These are phyloP conservation scores for Dorcus parallelipipedus DNA, from an alignment of 2,888 invertebrate species.

Conservation along the genomic window DNA sequence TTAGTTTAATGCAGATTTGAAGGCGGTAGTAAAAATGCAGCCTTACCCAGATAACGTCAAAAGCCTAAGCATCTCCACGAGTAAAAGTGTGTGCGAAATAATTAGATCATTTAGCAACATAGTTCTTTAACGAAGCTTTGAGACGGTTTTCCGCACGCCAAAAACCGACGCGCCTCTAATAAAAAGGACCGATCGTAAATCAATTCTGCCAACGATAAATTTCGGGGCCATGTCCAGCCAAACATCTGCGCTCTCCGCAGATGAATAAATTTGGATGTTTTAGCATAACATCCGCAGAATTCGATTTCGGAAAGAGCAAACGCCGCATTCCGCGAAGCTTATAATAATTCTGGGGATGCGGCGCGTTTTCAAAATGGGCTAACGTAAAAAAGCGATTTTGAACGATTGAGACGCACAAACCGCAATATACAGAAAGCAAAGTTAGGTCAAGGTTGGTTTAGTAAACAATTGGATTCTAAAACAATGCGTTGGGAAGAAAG, in stretches of 20 bases:
- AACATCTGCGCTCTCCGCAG: slow-evolving; percentile 17
- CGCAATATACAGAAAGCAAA: slow-evolving; percentile 12
- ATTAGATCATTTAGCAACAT: no score
- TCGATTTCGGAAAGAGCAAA: slow-evolving; percentile 1
- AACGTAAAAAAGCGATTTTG: not conserved
- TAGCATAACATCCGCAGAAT: slow-evolving; percentile 35
- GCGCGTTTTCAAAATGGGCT: slow-evolving; percentile 7
- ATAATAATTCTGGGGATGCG: not conserved
- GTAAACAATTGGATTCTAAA: slow-evolving; percentile 36
- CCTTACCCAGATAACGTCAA: no score
- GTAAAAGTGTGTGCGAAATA: no score
- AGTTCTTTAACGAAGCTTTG: no score
- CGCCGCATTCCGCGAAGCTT: not conserved
- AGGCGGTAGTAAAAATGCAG: no score
- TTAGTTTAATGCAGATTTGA: no score
- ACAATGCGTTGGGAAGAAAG: slow-evolving; percentile 33
- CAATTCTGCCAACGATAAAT: no score
- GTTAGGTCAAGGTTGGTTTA: slow-evolving; percentile 41
- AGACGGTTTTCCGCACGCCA: no score
- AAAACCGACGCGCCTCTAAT: no score
- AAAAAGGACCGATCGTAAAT: no score
- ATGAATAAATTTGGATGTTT: slow-evolving; percentile 34
- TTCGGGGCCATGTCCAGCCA: slow-evolving; percentile 7
- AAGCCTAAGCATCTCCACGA: no score
- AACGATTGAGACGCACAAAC: no score